Percentiles rank a stretch among this genome's conserved stretches.
These are phyloP conservation scores for Lepilemur ruficaudatus DNA, from an alignment of 2,797 vertebrate genomes.

Conservation along the genomic window DNA sequence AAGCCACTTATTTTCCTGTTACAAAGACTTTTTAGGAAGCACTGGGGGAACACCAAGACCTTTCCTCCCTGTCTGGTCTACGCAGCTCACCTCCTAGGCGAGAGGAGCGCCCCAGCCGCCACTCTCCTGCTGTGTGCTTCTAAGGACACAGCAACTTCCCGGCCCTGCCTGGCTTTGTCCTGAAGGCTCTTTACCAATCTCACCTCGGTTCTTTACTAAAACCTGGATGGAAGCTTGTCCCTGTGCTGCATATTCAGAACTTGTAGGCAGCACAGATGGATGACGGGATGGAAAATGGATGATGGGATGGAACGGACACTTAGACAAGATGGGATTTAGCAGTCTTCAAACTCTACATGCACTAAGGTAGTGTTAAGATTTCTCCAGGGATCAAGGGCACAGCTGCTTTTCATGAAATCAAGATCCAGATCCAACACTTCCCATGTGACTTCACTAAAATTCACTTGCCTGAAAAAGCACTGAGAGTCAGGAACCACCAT, in stretches of 20 bases:
- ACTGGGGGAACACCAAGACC: background rate
- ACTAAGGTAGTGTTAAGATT: background rate
- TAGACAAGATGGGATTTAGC: background rate
- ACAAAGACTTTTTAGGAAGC: background rate
- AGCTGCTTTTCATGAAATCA: background rate
- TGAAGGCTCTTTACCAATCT: background rate
- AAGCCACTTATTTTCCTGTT: background rate
- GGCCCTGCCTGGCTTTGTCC: background rate
- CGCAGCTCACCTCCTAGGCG: fast-evolving
- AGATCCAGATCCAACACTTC: background rate
- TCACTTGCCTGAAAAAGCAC: background rate
- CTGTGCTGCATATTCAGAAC: background rate
- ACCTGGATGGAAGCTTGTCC: background rate
- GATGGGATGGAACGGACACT: background rate
- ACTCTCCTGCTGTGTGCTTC: background rate
- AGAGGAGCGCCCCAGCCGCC: fast-evolving
- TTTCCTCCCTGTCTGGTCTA: background rate
- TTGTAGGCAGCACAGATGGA: background rate
- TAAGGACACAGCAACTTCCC: background rate
- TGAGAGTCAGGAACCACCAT: background rate
- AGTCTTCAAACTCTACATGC: background rate
- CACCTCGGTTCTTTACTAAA: background rate
- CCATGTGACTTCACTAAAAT: background rate
- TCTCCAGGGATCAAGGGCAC: background rate
- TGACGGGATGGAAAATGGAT: background rate